These are phyloP conservation scores for Zoanthus sansibaricus DNA, from an alignment of 92 coral and sea anemone species.

Conservation along the genomic window DNA sequence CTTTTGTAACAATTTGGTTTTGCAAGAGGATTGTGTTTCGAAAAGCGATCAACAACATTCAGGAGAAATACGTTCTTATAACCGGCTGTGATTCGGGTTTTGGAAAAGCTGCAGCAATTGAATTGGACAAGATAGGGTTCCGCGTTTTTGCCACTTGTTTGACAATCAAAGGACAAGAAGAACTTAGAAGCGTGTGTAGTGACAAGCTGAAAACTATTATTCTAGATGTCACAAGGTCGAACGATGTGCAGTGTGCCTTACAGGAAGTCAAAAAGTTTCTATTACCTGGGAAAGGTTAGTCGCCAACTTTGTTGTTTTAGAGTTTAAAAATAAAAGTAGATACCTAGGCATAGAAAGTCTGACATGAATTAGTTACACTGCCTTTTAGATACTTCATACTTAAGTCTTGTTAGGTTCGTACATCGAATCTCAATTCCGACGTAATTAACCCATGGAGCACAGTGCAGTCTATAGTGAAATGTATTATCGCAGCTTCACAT, in stretches of 20 bases:
- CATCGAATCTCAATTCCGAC: too few relatives aligned
- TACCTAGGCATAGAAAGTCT: not conserved
- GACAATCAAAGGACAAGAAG: constrained; percentile 72
- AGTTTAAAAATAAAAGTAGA: not conserved
- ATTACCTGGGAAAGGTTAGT: constrained; percentile 64
- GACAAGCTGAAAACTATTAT: constrained; percentile 62
- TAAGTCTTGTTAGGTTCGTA: too few relatives aligned
- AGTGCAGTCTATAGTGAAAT: too few relatives aligned
- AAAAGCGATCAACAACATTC: constrained; percentile 16
- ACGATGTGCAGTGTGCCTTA: constrained; percentile 58
- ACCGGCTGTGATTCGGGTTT: constrained; percentile 97
- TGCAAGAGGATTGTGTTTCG: constrained; percentile 25
- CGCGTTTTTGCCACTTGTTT: constrained; percentile 90
- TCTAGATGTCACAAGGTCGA: constrained; percentile 80
- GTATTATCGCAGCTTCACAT: too few relatives aligned
- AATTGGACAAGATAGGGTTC: constrained; percentile 83
- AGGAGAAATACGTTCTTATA: constrained; percentile 68
- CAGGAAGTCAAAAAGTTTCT: constrained; percentile 56
- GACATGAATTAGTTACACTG: not conserved
- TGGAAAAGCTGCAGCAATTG: constrained; percentile 80
- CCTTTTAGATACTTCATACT: not conserved
- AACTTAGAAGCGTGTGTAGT: constrained; percentile 66
- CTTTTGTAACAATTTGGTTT: constrained; percentile 23
- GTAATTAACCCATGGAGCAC: too few relatives aligned
- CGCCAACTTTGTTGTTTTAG: not conserved